A percentile compares a stretch with the other conserved stretches of the same genome.
These are phyloP conservation scores for Homarus gammarus DNA, from an alignment of 2,888 invertebrate species.

Conservation along the genomic window DNA sequence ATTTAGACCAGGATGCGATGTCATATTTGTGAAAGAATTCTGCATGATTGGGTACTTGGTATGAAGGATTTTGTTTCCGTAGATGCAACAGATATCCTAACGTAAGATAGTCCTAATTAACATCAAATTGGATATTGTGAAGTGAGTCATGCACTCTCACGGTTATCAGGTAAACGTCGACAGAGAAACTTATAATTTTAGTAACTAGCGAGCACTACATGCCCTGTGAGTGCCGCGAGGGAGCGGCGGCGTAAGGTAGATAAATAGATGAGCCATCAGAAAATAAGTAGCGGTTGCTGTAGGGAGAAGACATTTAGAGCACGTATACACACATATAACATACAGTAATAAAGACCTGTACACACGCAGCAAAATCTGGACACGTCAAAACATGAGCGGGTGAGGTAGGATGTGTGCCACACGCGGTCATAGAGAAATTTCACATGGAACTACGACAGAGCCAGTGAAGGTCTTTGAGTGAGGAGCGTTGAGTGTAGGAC, in stretches of 20 bases:
- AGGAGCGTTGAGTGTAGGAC: conserved; percentile 44
- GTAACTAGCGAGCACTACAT: conserved; percentile 30
- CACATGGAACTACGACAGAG: conserved; percentile 68
- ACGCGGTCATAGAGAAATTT: conserved; percentile 57
- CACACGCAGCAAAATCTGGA: conserved; percentile 45
- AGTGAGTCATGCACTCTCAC: conserved; percentile 13
- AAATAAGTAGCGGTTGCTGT: conserved; percentile 27
- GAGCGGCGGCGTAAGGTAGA: conserved; percentile 9
- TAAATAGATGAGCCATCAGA: conserved; percentile 28
- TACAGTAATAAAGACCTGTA: conserved; percentile 22
- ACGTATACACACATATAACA: conserved; percentile 42
- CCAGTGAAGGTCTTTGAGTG: conserved; percentile 54
- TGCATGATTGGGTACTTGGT: no score
- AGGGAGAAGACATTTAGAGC: conserved; percentile 35
- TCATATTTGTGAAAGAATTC: no score
- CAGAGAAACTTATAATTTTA: conserved; percentile 7
- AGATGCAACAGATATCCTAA: not conserved
- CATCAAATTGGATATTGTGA: conserved; percentile 22
- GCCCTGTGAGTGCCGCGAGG: conserved; percentile 31
- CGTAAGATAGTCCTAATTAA: conserved; percentile 8
- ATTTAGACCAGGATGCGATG: no score
- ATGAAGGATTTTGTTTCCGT: not conserved
- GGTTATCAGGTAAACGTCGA: not conserved
- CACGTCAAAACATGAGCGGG: conserved; percentile 57
- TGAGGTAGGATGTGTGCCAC: conserved; percentile 52